Percentiles rank a stretch among this genome's conserved stretches.
Conservation (phyloP, 2,888 invertebrate species). For the Byasa hedistus region DNA sequence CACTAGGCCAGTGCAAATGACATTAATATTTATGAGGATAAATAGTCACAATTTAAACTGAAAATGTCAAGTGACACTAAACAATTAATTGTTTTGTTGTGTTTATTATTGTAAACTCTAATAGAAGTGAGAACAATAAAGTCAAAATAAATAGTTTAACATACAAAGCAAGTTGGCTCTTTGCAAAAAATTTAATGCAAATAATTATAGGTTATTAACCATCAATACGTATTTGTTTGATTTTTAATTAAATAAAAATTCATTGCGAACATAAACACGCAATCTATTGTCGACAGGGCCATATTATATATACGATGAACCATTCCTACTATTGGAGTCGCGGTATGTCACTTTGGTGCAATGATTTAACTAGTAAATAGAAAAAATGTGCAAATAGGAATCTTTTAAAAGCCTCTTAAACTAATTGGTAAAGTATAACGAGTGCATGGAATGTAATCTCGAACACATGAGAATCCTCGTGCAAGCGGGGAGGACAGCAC, state of each 20-base stretch:
- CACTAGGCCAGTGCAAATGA: too few species aligned
- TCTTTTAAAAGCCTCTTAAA: background rate
- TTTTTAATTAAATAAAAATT: background rate
- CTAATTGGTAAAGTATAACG: background rate
- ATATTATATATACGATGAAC: background rate
- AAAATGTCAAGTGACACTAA: too few species aligned
- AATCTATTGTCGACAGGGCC: background rate
- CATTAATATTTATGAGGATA: too few species aligned
- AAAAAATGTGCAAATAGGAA: conserved; percentile 8
- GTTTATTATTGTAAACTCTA: too few species aligned
- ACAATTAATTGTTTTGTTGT: too few species aligned
- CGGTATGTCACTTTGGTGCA: background rate
- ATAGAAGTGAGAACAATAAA: too few species aligned
- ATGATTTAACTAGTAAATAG: too few species aligned
- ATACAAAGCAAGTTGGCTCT: background rate
- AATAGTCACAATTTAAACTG: too few species aligned
- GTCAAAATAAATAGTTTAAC: too few species aligned
- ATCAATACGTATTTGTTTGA: background rate
- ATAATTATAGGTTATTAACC: background rate
- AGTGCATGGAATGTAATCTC: conserved; percentile 6
- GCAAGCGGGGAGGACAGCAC: conserved; percentile 31
- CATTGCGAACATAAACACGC: conserved; percentile 4
- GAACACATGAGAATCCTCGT: background rate
- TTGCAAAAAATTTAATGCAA: background rate
- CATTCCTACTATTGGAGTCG: background rate